Evolutionary conservation across 2,797 vertebrate species (phyloP), one percentile per base, ranked within the genome.

Genomic region (Thunnus albacares): DNA sequence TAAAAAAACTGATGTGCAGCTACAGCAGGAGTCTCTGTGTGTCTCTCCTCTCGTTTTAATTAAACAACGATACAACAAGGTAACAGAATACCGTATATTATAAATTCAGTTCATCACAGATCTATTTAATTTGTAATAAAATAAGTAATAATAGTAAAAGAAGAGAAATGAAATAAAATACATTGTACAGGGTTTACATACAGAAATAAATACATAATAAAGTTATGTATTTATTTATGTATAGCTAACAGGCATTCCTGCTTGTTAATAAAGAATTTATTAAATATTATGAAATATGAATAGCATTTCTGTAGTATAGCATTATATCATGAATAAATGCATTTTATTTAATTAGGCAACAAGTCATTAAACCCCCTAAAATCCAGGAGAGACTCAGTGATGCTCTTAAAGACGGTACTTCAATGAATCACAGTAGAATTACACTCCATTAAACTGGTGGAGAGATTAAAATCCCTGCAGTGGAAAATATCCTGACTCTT

Each of bases 1-100:
- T 56, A 56, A 71, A 71, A 49, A 43, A 22, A 30, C 52, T 66
- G 51, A 60, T 2, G 22, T 71, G 35, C 72, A 67, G 67, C 72
- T 64, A 51, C 26, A 41, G 71, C 33, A 41, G 71, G 74, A 66
- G 53, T 57, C 66, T 53, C n/a, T 28, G 14, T 51, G 51, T 45
- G 38, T 58, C 30, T 53, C 24, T 35, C n/a, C 10, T 0, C n/a
- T 28, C 20, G 60, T 63, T 52, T 69, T 59, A 53, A 56, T 33
- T 45, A 72, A 61, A 71, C 30, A 41, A 28, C 20, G 62, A 4
- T 13, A 30, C 24, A 63, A 28, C 5, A 62, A 24, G 17, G 14
- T 2, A 22, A 60, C 20, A 38, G 0, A 52, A 9, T 52, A 49
- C 2, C 9, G 43, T 10, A n/a, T n/a, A 41, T 0, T 24, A 28